Base-by-base conservation (phyloP, 2,888 invertebrate species). In the Gortyna flavago region DNA sequence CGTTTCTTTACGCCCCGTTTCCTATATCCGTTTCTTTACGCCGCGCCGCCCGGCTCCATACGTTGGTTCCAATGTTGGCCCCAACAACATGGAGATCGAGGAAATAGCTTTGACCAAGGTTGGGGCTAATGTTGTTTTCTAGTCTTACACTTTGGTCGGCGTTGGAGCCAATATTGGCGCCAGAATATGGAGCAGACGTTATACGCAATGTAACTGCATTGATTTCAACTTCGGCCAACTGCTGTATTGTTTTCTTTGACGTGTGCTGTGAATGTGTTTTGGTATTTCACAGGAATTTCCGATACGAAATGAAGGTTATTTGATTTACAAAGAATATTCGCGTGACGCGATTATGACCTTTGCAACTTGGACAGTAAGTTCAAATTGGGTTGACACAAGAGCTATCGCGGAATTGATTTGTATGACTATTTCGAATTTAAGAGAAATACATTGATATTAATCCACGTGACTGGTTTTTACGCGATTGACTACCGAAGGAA, bases 241-340 rank as follows among this genome's bases (percentile, higher is more conserved):
- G 25, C n/a, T 78, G 48, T 77, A 78, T 84, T 79, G 80, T 77
- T 87, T 84, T 75, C 72, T 81, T 75, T 74, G 68, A 67, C 68
- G 44, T 70, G 62, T 74, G 48, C 11, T 75, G 35, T 64, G 70
- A 77, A 73, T 64, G 62, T 66, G 25, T 75, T 69, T 74, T 59
- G 35, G 72, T 70, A 75, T 75, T 69, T 44, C 38, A 71, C 67
- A 13, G 61, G 61, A 72, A 68, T 81, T 74, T 82, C 11, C 29
- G 13, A 67, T 59, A 62, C 13, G 11, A 9, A 57, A 41, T 51
- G 16, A 51, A 64, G 16, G 41, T 41, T 38, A 67, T 77, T 76
- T 59, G 48, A n/a, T 66, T 69, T 79, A 32, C 8, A 57, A 38
- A n/a, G n/a, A n/a, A 44, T 35, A 62, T 16, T 48, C 16, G 2